These are phyloP conservation scores for Paragorgia papillata DNA, from an alignment of 92 coral and sea anemone genomes.

Conservation along the genomic window DNA sequence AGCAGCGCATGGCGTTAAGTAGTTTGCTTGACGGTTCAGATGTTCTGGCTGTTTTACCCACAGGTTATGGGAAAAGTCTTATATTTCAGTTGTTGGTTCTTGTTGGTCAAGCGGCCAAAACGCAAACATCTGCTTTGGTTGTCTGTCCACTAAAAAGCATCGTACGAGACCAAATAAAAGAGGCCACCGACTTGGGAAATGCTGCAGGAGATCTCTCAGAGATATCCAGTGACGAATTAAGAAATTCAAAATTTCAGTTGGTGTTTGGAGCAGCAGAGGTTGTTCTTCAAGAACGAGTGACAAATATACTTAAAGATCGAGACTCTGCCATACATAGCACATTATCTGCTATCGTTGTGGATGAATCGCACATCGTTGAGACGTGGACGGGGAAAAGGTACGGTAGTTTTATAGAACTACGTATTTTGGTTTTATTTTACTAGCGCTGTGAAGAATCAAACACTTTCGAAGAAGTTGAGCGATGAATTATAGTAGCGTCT, in stretches of 20 bases:
- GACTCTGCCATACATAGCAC: too few species aligned
- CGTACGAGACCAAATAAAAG: slow-evolving; percentile 41
- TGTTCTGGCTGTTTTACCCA: slow-evolving; percentile 21
- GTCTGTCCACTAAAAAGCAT: slow-evolving; percentile 45
- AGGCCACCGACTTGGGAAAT: slow-evolving; percentile 38
- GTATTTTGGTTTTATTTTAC: neutral
- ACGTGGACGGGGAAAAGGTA: too few species aligned
- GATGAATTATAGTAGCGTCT: too few species aligned
- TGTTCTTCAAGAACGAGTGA: neutral
- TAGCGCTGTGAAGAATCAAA: too few species aligned
- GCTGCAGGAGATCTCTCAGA: slow-evolving; percentile 4
- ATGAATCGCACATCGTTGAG: slow-evolving; percentile 25
- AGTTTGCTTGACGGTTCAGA: slow-evolving; percentile 7
- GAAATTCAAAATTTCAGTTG: neutral
- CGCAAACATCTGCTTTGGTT: slow-evolving; percentile 15
- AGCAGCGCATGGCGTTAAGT: slow-evolving; percentile 31
- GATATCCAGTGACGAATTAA: neutral
- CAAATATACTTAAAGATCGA: neutral
- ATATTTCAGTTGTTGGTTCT: slow-evolving; percentile 14
- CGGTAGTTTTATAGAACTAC: neutral
- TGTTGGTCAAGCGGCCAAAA: neutral
- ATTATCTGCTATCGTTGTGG: slow-evolving; percentile 2
- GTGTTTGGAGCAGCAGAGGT: slow-evolving; percentile 40
- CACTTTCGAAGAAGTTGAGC: too few species aligned
- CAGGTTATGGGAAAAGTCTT: slow-evolving; percentile 26